Evolutionary conservation across 2,888 invertebrate species (phyloP).

Genomic region (Drosophila birchii): DNA sequence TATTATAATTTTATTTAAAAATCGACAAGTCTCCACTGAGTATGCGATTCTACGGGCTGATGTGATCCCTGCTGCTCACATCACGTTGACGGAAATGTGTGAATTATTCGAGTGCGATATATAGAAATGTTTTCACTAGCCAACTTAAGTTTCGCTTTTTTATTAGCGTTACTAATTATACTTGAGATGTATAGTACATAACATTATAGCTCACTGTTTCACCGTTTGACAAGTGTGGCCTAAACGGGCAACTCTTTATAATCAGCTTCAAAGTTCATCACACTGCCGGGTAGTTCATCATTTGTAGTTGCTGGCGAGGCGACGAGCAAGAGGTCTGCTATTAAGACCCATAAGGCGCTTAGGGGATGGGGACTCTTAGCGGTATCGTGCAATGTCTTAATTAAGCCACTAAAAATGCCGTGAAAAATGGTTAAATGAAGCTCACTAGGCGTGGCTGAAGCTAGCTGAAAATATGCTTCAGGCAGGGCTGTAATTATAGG

Average conservation of each 20-base stretch:
- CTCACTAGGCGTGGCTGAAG: constrained; percentile 28
- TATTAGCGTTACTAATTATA: constrained; percentile 34
- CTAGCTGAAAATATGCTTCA: not conserved
- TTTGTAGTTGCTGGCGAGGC: constrained; percentile 39
- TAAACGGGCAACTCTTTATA: constrained; percentile 52
- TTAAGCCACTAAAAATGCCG: constrained; percentile 41
- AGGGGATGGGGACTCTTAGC: constrained; percentile 47
- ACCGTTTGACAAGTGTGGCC: not conserved
- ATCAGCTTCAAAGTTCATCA: constrained; percentile 62
- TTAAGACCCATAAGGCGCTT: constrained; percentile 32
- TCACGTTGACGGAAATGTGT: constrained; percentile 75
- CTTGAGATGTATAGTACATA: constrained; percentile 6
- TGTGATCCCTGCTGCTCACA: constrained; percentile 43
- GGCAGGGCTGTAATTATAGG: constrained; percentile 7
- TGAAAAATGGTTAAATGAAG: constrained; percentile 44
- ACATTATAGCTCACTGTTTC: constrained; percentile 1
- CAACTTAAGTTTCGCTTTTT: constrained; percentile 53
- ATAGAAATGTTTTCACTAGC: constrained; percentile 58
- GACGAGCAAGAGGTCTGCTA: constrained; percentile 48
- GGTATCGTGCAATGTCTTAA: constrained; percentile 50
- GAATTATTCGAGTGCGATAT: constrained; percentile 52
- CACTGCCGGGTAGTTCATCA: constrained; percentile 46
- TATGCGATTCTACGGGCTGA: constrained; percentile 63
- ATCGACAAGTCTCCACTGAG: not conserved
- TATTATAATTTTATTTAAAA: constrained; percentile 12